These are phyloP conservation scores for Cervus canadensis DNA, from an alignment of 2,113 vertebrate genomes.

Conservation along the genomic window DNA sequence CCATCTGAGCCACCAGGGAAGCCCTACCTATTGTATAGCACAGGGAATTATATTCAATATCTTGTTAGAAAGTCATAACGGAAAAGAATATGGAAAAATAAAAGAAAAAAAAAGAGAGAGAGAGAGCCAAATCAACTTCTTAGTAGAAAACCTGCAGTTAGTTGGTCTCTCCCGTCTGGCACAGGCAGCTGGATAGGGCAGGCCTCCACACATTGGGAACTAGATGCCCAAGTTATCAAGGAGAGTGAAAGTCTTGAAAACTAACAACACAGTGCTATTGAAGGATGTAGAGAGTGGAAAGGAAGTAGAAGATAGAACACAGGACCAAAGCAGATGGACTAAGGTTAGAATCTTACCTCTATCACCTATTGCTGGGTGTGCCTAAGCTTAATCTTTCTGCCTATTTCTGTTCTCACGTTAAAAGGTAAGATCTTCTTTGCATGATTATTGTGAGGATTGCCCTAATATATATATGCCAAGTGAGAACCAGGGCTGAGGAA, in stretches of 20 bases:
- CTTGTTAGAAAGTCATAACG: background rate
- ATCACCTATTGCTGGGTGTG: background rate
- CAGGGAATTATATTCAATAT: background rate
- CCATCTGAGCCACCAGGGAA: background rate
- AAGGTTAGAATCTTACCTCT: background rate
- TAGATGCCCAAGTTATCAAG: background rate
- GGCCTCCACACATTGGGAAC: background rate
- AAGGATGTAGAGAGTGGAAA: background rate
- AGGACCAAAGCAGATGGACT: background rate
- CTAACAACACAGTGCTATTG: background rate
- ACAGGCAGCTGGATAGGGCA: background rate
- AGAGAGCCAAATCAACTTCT: background rate
- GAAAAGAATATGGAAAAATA: background rate
- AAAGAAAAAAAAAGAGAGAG: background rate
- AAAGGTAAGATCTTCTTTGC: background rate
- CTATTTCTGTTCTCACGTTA: background rate
- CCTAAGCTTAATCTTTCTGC: background rate
- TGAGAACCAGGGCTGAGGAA: background rate
- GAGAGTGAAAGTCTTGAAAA: background rate
- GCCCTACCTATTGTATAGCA: background rate
- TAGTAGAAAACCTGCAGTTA: background rate
- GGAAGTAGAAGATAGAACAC: background rate
- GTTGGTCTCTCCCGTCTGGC: accelerated
- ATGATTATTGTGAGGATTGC: background rate
- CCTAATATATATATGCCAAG: background rate